Conservation (phyloP, 2,888 invertebrate species). For the Hirtodrosophila trivittata region DNA sequence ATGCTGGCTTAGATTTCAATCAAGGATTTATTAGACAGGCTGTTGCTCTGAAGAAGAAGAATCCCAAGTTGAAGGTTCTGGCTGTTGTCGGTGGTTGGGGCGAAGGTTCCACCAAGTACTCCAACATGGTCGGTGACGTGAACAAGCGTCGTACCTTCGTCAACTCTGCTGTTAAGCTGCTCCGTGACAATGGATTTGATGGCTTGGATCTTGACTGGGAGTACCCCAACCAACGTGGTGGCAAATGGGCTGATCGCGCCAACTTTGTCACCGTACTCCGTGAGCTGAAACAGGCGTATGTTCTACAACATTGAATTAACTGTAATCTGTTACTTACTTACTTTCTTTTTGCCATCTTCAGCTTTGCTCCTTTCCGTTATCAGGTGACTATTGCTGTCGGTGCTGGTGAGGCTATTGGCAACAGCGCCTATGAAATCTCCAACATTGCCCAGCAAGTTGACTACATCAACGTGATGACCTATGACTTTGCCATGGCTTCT, state of each 20-base stretch:
- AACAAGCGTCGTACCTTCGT: slow-evolving; percentile 89
- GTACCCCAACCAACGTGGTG: slow-evolving; percentile 87
- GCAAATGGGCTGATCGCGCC: slow-evolving; percentile 87
- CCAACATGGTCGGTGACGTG: slow-evolving; percentile 89
- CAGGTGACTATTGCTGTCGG: slow-evolving; percentile 88
- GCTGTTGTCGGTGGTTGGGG: slow-evolving; percentile 97
- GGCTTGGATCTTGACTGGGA: slow-evolving; percentile 97
- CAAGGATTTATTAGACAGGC: slow-evolving; percentile 64
- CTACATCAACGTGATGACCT: slow-evolving; percentile 70
- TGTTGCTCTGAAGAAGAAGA: slow-evolving; percentile 55
- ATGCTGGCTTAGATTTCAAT: slow-evolving; percentile 64
- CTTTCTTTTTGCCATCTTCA: no score
- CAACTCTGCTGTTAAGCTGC: slow-evolving; percentile 89
- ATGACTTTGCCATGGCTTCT: slow-evolving; percentile 66
- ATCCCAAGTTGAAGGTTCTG: slow-evolving; percentile 86
- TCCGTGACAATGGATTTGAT: slow-evolving; percentile 91
- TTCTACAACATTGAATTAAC: slow-evolving; percentile 81
- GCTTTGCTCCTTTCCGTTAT: slow-evolving; percentile 65
- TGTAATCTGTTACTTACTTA: not conserved
- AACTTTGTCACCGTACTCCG: slow-evolving; percentile 85
- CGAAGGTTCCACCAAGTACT: slow-evolving; percentile 94
- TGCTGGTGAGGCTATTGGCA: slow-evolving; percentile 54
- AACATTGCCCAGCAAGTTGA: slow-evolving; percentile 63
- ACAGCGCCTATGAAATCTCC: slow-evolving; percentile 57
- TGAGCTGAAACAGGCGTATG: slow-evolving; percentile 64